Percentiles rank a stretch among this genome's conserved stretches.
Conservation (phyloP, 2,888 invertebrate species). For the Tenthredo scrophulariae region DNA sequence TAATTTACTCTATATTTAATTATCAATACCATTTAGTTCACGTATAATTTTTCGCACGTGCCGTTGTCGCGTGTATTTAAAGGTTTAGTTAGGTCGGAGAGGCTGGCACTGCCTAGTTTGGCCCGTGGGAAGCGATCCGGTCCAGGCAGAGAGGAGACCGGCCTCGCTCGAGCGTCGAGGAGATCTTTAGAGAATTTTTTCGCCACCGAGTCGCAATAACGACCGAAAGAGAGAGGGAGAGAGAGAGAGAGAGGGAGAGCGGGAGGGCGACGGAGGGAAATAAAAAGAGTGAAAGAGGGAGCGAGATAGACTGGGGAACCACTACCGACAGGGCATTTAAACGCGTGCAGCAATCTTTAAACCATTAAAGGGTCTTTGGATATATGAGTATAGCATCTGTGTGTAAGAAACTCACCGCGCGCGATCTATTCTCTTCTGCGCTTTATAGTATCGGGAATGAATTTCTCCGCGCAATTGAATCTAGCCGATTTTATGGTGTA, state of each 20-base stretch:
- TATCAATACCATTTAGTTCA: not conserved
- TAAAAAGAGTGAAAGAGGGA: slow-evolving; percentile 54
- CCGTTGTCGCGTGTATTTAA: slow-evolving; percentile 40
- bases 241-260: slow-evolving; percentile 49
- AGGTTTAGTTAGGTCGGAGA: slow-evolving; percentile 12
- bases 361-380: slow-evolving; percentile 50
- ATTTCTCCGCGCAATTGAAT: not conserved
- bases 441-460: slow-evolving; percentile 2
- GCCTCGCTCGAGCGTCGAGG: slow-evolving; percentile 22
- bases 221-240: slow-evolving; percentile 60
- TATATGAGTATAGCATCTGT: not conserved
- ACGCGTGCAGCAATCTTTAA: slow-evolving; percentile 56
- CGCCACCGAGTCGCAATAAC: slow-evolving; percentile 65
- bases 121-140: slow-evolving; percentile 69
- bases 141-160: slow-evolving; percentile 59
- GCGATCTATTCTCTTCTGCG: not conserved
- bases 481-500: not conserved
- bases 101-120: slow-evolving; percentile 65
- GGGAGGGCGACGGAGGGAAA: slow-evolving; percentile 49
- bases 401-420: slow-evolving; percentile 3
- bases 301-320: slow-evolving; percentile 41
- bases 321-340: slow-evolving; percentile 63
- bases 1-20: not conserved
- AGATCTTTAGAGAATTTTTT: slow-evolving; percentile 63
- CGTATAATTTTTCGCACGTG: slow-evolving; percentile 28